Conservation (phyloP, 1,140 invertebrate species). For the Sminthurinus signatus region DNA sequence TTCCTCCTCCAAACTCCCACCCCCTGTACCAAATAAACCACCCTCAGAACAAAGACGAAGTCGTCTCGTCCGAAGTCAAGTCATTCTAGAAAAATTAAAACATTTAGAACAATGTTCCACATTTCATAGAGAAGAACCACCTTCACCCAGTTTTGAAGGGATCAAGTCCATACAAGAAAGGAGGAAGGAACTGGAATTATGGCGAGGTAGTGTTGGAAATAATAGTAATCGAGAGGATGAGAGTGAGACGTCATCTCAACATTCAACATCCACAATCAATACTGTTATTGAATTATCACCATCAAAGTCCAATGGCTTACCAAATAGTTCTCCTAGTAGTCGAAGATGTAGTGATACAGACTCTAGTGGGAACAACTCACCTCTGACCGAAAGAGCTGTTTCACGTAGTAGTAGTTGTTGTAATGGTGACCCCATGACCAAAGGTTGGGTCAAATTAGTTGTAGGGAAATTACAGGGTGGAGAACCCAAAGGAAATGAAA, state of each 20-base stretch:
- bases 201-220: slow-evolving; percentile 29
- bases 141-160: slow-evolving; percentile 35
- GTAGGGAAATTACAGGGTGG: slow-evolving; percentile 49
- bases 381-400: slow-evolving; percentile 34
- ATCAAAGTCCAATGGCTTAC: slow-evolving; percentile 25
- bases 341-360: slow-evolving; percentile 36
- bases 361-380: slow-evolving; percentile 35
- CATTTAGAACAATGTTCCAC: slow-evolving; percentile 42
- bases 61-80: slow-evolving; percentile 34
- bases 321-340: slow-evolving; percentile 28
- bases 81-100: slow-evolving; percentile 43
- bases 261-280: slow-evolving; percentile 48
- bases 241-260: slow-evolving; percentile 48
- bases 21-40: background rate
- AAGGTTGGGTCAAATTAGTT: slow-evolving; percentile 52
- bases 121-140: slow-evolving; percentile 39
- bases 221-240: slow-evolving; percentile 44
- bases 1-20: background rate
- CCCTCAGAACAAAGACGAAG: slow-evolving; percentile 17
- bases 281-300: slow-evolving; percentile 46
- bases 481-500: background rate
- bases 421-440: slow-evolving; percentile 39
- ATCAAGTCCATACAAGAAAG: slow-evolving; percentile 43
- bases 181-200: slow-evolving; percentile 43
- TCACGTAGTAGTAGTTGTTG: slow-evolving; percentile 22